Evolutionary conservation across 35 echinoderm and acorn worm species (phyloP).

Genomic region (Eucidaris tribuloides): DNA sequence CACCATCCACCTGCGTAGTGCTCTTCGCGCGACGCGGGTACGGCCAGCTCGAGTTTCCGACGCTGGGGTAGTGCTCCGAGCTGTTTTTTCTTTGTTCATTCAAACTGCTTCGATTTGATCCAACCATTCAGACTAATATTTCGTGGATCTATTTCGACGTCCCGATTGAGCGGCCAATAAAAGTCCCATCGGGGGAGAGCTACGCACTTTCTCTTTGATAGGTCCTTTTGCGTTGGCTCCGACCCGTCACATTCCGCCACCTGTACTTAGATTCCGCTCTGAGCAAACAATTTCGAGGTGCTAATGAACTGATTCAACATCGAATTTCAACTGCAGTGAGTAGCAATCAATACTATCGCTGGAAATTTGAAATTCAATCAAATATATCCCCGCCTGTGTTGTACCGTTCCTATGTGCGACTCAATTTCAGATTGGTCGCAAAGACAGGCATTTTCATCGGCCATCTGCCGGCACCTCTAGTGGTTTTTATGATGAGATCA

Average conservation of each 20-base stretch:
- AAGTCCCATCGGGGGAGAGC: background rate
- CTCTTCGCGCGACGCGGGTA: no score
- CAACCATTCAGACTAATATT: background rate
- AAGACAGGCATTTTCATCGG: background rate
- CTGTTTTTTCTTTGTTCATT: no score
- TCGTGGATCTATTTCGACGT: background rate
- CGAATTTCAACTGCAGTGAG: slow-evolving; percentile 76
- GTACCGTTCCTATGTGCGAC: background rate
- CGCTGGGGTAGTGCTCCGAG: no score
- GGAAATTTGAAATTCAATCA: slow-evolving; percentile 81
- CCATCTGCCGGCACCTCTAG: background rate
- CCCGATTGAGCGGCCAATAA: background rate
- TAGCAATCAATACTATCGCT: slow-evolving; percentile 53
- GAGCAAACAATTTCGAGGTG: slow-evolving; percentile 77
- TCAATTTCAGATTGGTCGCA: background rate
- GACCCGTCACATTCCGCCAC: slow-evolving; percentile 50
- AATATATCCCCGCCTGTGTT: slow-evolving; percentile 33
- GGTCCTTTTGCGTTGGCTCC: no score
- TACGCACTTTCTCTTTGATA: background rate
- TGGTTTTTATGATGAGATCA: slow-evolving; percentile 19
- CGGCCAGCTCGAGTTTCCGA: no score
- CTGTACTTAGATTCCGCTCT: slow-evolving; percentile 49
- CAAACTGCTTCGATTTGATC: background rate
- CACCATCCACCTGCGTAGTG: no score
- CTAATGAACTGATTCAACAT: slow-evolving; percentile 80